Evolutionary conservation across 30 jellyfish, hydroid and myxozoan genomes (phyloP), one percentile per base, ranked within the genome.

Genomic region (Chrysaora quinquecirrha): DNA sequence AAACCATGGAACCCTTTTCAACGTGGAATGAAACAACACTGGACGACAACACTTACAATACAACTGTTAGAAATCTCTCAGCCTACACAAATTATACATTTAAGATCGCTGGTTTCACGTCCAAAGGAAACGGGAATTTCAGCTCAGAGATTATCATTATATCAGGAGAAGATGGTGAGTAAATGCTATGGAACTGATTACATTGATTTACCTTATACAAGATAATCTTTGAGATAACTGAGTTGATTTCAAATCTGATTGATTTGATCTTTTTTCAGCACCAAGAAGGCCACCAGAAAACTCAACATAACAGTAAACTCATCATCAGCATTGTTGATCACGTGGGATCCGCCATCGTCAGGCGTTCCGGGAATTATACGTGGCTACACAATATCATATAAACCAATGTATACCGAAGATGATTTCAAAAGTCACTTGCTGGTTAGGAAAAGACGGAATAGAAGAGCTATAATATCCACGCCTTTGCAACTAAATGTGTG

Each of bases 291-390:
- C 82, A 33, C 82, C 82, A n/a, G 64, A 19, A 70, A 9, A 3
- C 25, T 70, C 1, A 48, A 70, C 22, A 43, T 47, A 18, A 23
- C 32, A 21, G 30, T 67, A 1, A 70, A 70, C 43, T 30, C 67
- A 11, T 70, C 82, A 70, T 70, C 82, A 18, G 18, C 82, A 3
- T 20, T 21, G 1, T 43, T 70, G 38, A 38, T 70, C 21, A 30
- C 82, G 32, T 70, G 82, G 82, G 19, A n/a, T 16, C 21, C 29
- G n/a, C 82, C 82, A 33, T 43, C 82, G 38, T 43, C 78, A 30
- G 82, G 35, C 30, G 20, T 70, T 34, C 68, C 67, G 22, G 82
- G 82, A 12, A 38, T 70, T 19, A 16, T 70, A 30, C 82, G 82
- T 22, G 82, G 82, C 22, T 70, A 33, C 38, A 70, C 3, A 32